phyloP scores from a whole-genome alignment of 2,888 invertebrate species.

The Ceraclea dissimilis region DNA sequence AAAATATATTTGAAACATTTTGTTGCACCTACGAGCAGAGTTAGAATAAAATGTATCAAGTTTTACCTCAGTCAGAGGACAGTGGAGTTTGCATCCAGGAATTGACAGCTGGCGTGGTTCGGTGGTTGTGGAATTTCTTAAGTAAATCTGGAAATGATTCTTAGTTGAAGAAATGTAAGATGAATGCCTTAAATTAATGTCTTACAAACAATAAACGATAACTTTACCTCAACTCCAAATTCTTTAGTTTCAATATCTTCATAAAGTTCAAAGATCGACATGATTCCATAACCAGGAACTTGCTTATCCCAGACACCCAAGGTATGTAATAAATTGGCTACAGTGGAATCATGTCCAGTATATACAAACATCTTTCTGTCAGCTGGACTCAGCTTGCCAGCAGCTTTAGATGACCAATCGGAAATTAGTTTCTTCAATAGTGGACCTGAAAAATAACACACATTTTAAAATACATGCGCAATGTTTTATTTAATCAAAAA shows the following conservation, averaged over 20 bases:
- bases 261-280: constrained; percentile 57
- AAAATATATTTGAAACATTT: too few relatives aligned
- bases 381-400: constrained; percentile 37
- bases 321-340: constrained; percentile 56
- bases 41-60: too few relatives aligned
- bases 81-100: constrained; percentile 56
- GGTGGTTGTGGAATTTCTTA: constrained; percentile 48
- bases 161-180: too few relatives aligned
- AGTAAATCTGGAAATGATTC: constrained; percentile 23
- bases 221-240: constrained; percentile 49
- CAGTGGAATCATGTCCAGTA: constrained; percentile 66
- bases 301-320: constrained; percentile 59
- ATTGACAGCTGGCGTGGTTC: constrained; percentile 48
- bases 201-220: too few relatives aligned
- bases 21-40: too few relatives aligned
- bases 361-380: constrained; percentile 55
- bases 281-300: constrained; percentile 58
- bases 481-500: too few relatives aligned
- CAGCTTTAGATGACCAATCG: constrained; percentile 51
- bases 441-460: constrained; percentile 38
- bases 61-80: constrained; percentile 51
- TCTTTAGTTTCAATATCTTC: constrained; percentile 40
- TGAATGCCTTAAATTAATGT: too few relatives aligned
- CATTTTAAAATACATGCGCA: too few relatives aligned
- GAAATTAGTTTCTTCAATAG: constrained; percentile 53